Conservation (phyloP, 2,113 vertebrate genomes). For the Notechis scutatus region DNA sequence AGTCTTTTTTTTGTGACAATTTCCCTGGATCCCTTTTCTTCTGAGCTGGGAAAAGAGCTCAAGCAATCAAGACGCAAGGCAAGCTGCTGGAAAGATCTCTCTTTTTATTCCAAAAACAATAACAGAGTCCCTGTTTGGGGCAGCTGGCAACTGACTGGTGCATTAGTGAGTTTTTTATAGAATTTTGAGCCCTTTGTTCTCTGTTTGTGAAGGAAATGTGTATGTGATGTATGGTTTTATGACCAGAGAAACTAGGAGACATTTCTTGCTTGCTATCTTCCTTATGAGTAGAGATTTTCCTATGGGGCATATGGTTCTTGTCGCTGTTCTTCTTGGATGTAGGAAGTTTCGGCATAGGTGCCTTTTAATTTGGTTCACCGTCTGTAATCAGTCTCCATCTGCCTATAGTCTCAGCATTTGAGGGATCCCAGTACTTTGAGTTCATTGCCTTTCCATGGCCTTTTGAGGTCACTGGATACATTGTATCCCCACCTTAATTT, state of each 20-base stretch:
- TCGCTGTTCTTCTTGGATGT: not conserved
- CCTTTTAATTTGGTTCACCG: not conserved
- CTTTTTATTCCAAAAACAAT: not conserved
- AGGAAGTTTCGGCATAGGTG: not conserved
- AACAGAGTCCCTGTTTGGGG: not conserved
- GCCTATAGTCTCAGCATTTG: not conserved
- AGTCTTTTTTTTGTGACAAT: not conserved
- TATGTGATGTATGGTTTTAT: not conserved
- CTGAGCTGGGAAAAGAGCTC: not conserved
- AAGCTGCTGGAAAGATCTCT: not conserved
- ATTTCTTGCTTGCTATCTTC: not conserved
- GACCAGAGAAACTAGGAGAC: not conserved
- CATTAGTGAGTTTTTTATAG: not conserved
- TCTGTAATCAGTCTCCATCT: not conserved
- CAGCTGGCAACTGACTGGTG: not conserved
- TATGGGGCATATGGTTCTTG: not conserved
- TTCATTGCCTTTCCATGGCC: not conserved
- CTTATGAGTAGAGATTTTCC: not conserved
- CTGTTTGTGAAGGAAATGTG: not conserved
- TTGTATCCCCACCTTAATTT: not conserved
- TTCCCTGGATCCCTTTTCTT: not conserved
- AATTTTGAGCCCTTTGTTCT: not conserved
- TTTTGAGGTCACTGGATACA: not conserved
- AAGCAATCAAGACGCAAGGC: not conserved
- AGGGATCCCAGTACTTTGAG: not conserved